Evolutionary conservation across 1,140 invertebrate genomes (phyloP).

Genomic region (Eupristina koningsbergeri): DNA sequence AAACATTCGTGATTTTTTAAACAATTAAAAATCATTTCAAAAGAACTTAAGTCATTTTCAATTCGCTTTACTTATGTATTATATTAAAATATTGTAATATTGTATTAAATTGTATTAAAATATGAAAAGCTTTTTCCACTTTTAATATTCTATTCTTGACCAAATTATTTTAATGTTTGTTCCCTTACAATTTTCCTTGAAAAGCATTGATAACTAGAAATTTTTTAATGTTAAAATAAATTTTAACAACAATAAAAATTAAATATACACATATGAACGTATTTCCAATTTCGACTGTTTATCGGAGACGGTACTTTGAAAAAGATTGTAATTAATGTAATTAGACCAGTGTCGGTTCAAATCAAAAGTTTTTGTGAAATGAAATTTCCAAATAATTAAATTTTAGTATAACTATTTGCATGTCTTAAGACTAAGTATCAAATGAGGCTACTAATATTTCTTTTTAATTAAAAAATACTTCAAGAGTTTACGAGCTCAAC

Average conservation of each 20-base stretch:
- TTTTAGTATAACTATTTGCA: neutral
- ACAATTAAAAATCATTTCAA: neutral
- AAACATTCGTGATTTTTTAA: neutral
- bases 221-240: no score
- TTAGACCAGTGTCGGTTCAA: neutral
- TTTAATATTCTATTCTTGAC: neutral
- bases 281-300: neutral
- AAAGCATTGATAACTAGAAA: neutral
- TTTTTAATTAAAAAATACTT: neutral
- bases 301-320: neutral
- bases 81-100: neutral
- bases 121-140: neutral
- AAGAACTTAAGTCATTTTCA: neutral
- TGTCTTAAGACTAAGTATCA: neutral
- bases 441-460: neutral
- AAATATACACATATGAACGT: neutral
- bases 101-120: neutral
- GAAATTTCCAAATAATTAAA: conserved; percentile 19
- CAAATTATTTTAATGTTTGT: no score
- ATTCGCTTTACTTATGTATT: no score
- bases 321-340: neutral
- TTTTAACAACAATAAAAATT: neutral
- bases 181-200: neutral
- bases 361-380: neutral
- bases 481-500: neutral